A percentile compares a stretch with the other conserved stretches of the same genome.
phyloP scores from a whole-genome alignment of 37 sponge, comb jelly and placozoan species.

The Eunapius fragilis region DNA sequence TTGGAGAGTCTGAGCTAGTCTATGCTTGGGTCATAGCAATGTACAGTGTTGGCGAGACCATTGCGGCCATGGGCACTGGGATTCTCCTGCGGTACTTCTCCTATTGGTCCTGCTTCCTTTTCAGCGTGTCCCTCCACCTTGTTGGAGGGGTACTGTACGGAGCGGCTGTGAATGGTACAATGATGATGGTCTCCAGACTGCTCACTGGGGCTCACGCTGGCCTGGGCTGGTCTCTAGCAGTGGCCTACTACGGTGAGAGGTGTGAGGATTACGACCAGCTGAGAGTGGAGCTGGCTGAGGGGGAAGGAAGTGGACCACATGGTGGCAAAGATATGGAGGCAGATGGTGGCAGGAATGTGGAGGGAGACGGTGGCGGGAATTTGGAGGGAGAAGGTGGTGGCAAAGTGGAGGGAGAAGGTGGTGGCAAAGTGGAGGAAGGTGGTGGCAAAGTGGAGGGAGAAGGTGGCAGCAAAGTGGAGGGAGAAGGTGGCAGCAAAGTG shows the following conservation, averaged over 20 bases:
- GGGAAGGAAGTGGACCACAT: neutral
- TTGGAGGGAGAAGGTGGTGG: neutral
- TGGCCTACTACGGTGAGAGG: neutral
- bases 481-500: neutral
- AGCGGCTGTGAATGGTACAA: neutral
- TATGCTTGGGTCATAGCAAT: neutral
- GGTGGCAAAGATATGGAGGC: neutral
- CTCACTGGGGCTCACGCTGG: neutral
- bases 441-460: neutral
- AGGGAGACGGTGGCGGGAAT: neutral
- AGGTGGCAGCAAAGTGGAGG: neutral
- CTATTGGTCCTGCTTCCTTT: neutral
- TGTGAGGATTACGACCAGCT: neutral
- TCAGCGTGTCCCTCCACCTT: neutral
- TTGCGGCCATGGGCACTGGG: neutral
- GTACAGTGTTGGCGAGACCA: neutral
- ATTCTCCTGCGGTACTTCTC: neutral
- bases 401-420: neutral
- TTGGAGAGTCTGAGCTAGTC: neutral
- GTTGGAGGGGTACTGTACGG: neutral
- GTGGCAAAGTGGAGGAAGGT: neutral
- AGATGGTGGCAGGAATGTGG: neutral
- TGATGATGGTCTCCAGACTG: neutral
- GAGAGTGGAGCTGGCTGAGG: neutral
- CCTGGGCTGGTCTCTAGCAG: neutral